phyloP scores from a whole-genome alignment of 1,140 invertebrate genomes.

The Laupala kohalensis region DNA sequence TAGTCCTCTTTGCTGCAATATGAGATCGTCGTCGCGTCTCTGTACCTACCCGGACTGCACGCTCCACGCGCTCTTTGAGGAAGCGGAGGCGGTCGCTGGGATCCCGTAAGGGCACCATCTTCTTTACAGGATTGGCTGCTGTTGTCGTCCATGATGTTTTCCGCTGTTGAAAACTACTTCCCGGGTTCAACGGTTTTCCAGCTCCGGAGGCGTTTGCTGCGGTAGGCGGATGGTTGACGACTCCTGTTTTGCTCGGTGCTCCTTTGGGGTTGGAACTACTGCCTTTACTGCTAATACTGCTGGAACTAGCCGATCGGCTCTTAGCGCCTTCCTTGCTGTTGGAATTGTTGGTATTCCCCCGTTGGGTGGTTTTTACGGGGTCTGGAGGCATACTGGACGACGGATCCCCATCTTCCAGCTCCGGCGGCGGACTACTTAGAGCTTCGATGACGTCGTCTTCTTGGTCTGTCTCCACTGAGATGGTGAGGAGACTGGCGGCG shows the following conservation, averaged over 20 bases:
- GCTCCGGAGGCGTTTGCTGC: background rate
- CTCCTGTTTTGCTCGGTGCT: background rate
- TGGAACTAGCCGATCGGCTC: background rate
- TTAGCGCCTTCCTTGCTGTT: background rate
- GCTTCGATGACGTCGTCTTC: background rate
- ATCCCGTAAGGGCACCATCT: background rate
- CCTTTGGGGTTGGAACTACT: background rate
- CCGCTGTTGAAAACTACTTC: background rate
- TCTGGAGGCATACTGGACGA: background rate
- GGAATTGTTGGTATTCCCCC: too few species aligned
- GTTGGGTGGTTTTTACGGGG: background rate
- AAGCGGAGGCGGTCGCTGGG: background rate
- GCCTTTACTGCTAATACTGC: background rate
- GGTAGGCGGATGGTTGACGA: background rate
- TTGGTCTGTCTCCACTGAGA: background rate
- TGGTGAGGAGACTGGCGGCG: background rate
- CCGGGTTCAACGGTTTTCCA: too few species aligned
- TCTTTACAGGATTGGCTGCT: background rate
- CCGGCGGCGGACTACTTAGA: background rate
- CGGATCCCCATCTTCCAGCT: background rate
- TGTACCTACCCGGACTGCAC: slow-evolving; percentile 1
- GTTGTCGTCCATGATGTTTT: background rate
- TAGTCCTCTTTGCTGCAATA: background rate
- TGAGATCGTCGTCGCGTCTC: too few species aligned
- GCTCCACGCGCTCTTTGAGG: background rate